Evolutionary conservation across 2,888 invertebrate species (phyloP).

Genomic region (Folsomia manolachei): DNA sequence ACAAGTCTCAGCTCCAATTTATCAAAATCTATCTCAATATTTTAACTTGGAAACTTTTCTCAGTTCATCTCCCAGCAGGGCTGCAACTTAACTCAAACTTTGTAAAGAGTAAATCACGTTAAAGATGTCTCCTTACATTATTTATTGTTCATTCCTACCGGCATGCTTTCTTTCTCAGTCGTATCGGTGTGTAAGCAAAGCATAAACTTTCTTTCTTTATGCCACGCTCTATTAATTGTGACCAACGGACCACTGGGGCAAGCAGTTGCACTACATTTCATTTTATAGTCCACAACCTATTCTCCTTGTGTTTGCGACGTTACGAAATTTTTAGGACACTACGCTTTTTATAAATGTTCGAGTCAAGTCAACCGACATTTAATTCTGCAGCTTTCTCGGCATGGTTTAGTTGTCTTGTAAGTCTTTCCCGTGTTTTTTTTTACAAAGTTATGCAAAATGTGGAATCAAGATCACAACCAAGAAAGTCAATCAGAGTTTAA

Average conservation of each 20-base stretch:
- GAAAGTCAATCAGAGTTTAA: not conserved
- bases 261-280: not conserved
- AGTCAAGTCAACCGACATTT: not conserved
- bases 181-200: not conserved
- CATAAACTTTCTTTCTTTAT: not conserved
- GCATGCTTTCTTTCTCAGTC: not conserved
- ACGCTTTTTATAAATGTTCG: not conserved
- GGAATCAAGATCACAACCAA: not conserved
- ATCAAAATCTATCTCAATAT: not conserved
- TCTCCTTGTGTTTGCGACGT: not conserved
- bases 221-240: too few species aligned
- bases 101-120: not conserved
- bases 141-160: not conserved
- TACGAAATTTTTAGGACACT: not conserved
- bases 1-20: not conserved
- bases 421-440: too few species aligned
- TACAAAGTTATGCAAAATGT: constrained; percentile 4
- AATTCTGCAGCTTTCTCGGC: not conserved
- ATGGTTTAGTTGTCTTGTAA: too few species aligned
- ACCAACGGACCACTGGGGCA: too few species aligned
- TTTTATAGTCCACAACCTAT: not conserved
- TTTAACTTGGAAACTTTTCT: not conserved
- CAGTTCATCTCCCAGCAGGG: not conserved
- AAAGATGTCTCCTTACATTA: constrained; percentile 1
- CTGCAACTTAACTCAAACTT: not conserved